Evolutionary conservation across 2,888 invertebrate species (phyloP), one percentile per base, ranked within the genome.

Genomic region (Ametastegia equiseti): DNA sequence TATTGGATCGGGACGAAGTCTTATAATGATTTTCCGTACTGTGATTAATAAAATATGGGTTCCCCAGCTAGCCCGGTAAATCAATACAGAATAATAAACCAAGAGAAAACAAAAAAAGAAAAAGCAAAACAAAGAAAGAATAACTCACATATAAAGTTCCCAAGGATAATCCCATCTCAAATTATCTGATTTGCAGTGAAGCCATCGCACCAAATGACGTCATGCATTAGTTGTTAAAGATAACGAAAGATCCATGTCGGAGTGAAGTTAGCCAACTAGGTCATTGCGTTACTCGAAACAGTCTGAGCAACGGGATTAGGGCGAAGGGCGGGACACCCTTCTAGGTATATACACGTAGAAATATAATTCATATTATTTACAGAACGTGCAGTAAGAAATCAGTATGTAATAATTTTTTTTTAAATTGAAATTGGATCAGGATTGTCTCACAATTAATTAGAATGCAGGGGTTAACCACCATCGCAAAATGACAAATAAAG

Each of bases 271-370:
- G 54, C 11, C 19, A 75, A 54, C 54, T 75, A 54, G 75, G 54
- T 75, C 75, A 75, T 75, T 75, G 75, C 54, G 75, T 75, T 75
- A 54, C 75, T 36, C 19, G 36, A 19, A 9, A 75, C 36, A 50
- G 50, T 54, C 50, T 75, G n/a, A 54, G 54, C 45, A 45, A 33
- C 15, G 27, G 23, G 47, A 5, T 42, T 47, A 19, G 54, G 19
- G n/a, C 75, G 1, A 36, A 75, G 9, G 33, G 75, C 13, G n/a
- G 54, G 23, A 15, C 13, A 23, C 42, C 47, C n/a, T 71, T 11
- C 15, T 30, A 6, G 5, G 9, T 2, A 67, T 39, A 4, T 39
- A 67, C 36, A 39, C 65, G 39, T 39, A 67, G 65, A 23, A 23
- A 47, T 7, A 47, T 45, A 5, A 23, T 45, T 47, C 27, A 30